Percentiles rank a stretch among this genome's conserved stretches.
phyloP scores from a whole-genome alignment of 2,113 vertebrate genomes.

The Mormyrus lacerda region DNA sequence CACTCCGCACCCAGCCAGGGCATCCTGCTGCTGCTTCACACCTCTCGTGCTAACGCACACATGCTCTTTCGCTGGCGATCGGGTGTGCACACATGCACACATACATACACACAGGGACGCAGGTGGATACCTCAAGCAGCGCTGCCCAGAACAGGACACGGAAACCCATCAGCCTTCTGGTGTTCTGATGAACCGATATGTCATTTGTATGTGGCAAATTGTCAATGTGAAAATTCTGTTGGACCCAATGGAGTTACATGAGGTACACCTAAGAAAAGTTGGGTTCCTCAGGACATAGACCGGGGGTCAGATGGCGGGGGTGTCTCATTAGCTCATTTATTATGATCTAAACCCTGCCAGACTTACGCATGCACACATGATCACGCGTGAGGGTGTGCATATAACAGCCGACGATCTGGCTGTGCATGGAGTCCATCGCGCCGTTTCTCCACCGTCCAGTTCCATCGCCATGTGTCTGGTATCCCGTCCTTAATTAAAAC shows the following conservation, averaged over 20 bases:
- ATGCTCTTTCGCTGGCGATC: background rate
- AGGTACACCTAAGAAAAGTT: background rate
- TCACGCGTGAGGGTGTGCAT: background rate
- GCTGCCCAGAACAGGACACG: background rate
- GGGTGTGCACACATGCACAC: constrained; percentile 9
- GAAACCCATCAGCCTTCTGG: background rate
- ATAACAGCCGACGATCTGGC: background rate
- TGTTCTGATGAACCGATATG: background rate
- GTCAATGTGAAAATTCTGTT: background rate
- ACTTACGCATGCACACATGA: background rate
- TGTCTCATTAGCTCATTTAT: background rate
- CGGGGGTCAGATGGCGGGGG: background rate
- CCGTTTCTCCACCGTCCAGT: background rate
- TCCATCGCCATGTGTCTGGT: constrained; percentile 14
- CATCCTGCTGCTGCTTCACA: background rate
- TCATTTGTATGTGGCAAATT: background rate
- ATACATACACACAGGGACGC: background rate
- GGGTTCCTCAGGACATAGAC: background rate
- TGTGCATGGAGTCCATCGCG: background rate
- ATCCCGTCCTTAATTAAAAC: constrained; percentile 53
- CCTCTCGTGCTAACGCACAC: constrained; percentile 16
- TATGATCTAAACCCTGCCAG: background rate
- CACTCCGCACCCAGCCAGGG: background rate
- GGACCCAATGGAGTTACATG: background rate
- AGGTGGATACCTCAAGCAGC: background rate